Evolutionary conservation across 2,113 vertebrate genomes (phyloP).

Genomic region (Cervus canadensis): DNA sequence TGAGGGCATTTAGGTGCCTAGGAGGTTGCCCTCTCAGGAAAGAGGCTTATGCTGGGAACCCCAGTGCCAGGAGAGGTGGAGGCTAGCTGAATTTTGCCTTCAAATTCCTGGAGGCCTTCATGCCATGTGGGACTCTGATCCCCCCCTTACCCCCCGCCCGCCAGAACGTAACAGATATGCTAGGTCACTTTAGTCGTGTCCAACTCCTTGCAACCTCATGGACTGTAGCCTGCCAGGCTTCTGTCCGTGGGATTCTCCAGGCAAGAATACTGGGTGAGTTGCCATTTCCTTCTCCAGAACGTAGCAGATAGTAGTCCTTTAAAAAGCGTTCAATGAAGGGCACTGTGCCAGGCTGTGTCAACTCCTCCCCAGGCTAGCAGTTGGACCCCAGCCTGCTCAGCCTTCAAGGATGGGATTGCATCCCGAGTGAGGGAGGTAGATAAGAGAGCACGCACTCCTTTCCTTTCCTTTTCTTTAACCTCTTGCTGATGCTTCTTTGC

Average conservation of each 20-base stretch:
- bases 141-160: background rate
- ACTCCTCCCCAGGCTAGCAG: background rate
- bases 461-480: background rate
- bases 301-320: background rate
- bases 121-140: background rate
- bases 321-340: background rate
- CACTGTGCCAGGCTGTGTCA: background rate
- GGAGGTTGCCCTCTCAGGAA: background rate
- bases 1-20: background rate
- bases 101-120: background rate
- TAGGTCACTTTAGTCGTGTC: background rate
- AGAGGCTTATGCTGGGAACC: background rate
- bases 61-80: background rate
- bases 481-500: background rate
- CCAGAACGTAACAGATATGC: background rate
- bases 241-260: background rate
- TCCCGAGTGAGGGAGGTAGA: background rate
- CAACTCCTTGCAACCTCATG: background rate
- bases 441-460: background rate
- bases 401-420: background rate
- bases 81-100: background rate
- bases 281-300: background rate
- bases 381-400: background rate
- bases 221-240: background rate
- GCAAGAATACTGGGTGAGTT: background rate